Evolutionary conservation across 2,888 invertebrate species (phyloP).

Genomic region (Adelphocoris suturalis): DNA sequence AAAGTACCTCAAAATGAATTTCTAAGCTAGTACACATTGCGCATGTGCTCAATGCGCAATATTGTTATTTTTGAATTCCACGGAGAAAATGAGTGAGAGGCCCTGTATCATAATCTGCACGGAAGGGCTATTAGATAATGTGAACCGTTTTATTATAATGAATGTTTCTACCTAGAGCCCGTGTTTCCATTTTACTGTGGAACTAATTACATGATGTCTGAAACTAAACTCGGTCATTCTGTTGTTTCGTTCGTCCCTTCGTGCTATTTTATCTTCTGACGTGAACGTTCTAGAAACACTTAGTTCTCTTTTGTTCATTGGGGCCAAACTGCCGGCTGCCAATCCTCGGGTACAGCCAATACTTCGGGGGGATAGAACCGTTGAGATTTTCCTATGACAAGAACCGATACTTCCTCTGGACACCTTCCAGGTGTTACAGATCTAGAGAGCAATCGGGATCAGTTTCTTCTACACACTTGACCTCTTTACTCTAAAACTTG

Average conservation of each 20-base stretch:
- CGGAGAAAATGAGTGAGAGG: no score
- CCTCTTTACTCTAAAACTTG: background rate
- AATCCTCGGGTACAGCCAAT: background rate
- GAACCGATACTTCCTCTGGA: slow-evolving; percentile 39
- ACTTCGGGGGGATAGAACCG: background rate
- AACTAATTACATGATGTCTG: no score
- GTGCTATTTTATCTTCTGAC: background rate
- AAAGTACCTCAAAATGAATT: no score
- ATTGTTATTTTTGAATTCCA: no score
- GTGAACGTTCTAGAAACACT: slow-evolving; percentile 21
- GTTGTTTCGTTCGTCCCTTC: background rate
- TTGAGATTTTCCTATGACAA: background rate
- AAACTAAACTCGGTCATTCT: no score
- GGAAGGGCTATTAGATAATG: no score
- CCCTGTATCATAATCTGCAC: no score
- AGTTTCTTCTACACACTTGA: background rate
- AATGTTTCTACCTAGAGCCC: no score
- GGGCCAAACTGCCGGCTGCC: background rate
- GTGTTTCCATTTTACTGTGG: no score
- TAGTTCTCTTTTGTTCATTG: background rate
- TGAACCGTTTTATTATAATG: no score
- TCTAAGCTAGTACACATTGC: no score
- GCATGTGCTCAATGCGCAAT: no score
- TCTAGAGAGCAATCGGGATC: background rate
- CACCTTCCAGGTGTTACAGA: background rate